Base-by-base conservation (phyloP, 2,797 vertebrate genomes). In the Pangasius macronema region DNA sequence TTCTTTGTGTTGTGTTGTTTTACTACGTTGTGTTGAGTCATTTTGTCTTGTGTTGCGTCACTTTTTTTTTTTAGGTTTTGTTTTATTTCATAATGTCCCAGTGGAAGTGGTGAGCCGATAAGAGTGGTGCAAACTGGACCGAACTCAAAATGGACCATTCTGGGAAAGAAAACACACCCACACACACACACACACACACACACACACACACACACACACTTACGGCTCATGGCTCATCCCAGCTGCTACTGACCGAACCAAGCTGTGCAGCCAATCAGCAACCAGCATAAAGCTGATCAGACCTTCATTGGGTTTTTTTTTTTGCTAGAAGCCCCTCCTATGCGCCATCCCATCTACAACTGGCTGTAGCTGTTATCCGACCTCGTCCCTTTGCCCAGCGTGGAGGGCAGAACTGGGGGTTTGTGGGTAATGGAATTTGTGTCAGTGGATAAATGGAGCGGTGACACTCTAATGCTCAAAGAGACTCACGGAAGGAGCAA, bases 31-130 rank as follows among this genome's bases (percentile, higher is more conserved):
- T 80, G 30, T 96, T 94, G 91, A 94, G 75, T 89, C 65, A 85
- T 80, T 61, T 83, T 93, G 11, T 83, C 83, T 90, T 90, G 86
- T 92, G 91, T 94, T 94, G 92, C 95, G 95, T 95, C 95, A 91
- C 92, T 95, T 77, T 73, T 76, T 80, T 59, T 96, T 97, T 97
- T 97, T 97, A 99, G 98, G 98, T 95, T 99, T 98, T 98, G 97
- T 98, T 96, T 98, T 98, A 95, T 99, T 98, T 99, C 97, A 98
- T 96, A 99, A 97, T 96, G 96, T 97, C 94, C 98, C 97, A 94
- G 96, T 97, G 96, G 98, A 97, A 96, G 96, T 96, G 96, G 97
- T 98, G 95, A 97, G 97, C 95, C 95, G 93, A 95, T 98, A 97
- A 96, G 88, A 93, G 91, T 93, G 68, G 57, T 79, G 67, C 76